Conservation (phyloP, 2,888 invertebrate genomes). For the Apamea crenata region DNA sequence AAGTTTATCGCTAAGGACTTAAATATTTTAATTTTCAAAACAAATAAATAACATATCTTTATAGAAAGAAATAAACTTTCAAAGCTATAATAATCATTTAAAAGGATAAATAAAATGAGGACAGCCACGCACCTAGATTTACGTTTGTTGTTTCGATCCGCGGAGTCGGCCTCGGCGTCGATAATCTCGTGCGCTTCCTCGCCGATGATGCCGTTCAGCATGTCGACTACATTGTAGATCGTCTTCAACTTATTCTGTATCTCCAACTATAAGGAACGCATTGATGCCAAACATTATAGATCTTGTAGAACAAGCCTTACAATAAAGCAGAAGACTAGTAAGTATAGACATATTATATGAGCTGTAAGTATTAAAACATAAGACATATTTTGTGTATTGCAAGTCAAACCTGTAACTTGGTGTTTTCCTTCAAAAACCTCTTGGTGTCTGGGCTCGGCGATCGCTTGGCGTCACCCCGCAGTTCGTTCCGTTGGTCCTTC, state of each 20-base stretch:
- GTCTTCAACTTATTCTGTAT: conserved; percentile 95
- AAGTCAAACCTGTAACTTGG: conserved; percentile 94
- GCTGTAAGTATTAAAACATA: conserved; percentile 49
- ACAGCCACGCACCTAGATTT: conserved; percentile 84
- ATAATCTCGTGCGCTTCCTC: conserved; percentile 89
- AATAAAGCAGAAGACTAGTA: conserved; percentile 51
- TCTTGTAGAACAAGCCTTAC: conserved; percentile 54
- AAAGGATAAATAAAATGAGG: conserved; percentile 31
- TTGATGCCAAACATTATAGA: conserved; percentile 58
- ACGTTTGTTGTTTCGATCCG: conserved; percentile 78
- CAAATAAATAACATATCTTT: neutral
- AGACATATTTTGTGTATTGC: conserved; percentile 53
- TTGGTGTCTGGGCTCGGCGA: conserved; percentile 94
- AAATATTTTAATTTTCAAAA: conserved; percentile 1
- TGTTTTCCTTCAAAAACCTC: conserved; percentile 95
- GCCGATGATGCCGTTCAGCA: conserved; percentile 96
- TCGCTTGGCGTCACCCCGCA: conserved; percentile 92
- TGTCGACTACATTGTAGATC: conserved; percentile 96
- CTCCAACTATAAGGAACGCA: conserved; percentile 91
- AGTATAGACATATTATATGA: conserved; percentile 57
- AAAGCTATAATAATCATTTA: conserved; percentile 33
- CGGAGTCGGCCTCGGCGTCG: conserved; percentile 74
- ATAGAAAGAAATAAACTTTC: conserved; percentile 53
- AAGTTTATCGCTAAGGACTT: conserved; percentile 52
- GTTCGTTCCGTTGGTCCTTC: conserved; percentile 94